Evolutionary conservation across 2,888 invertebrate genomes (phyloP), one percentile per base, ranked within the genome.

Genomic region (Thymelicus lineola): DNA sequence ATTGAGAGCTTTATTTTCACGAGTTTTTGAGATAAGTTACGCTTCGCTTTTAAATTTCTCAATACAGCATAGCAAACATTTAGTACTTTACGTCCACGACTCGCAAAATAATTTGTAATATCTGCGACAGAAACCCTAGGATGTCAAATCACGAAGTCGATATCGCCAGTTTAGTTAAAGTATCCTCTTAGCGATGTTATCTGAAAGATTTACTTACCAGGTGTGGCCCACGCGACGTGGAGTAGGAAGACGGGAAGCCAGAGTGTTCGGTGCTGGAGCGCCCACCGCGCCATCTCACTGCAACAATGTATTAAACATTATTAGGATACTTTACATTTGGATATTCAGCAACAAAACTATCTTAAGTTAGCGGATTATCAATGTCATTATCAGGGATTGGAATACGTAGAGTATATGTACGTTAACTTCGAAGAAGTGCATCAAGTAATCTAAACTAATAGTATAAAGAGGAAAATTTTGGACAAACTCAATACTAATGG

Each of bases 211-310:
- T 63, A 76, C 85, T 82, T 73, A 93, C 93, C 93, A 81, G 91
- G 90, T 76, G 92, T 91, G 77, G 89, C 85, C 74, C 79, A 78
- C 73, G 84, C 85, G 81, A 83, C 74, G 66, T 87, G 87, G 72
- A 91, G 79, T 53, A 88, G 76, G 77, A 84, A 86, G 72, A 90
- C 79, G 74, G 89, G 79, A 73, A 92, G 82, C 82, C 79, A 79
- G 88, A 79, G 83, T 84, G 88, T 80, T 83, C 82, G 76, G 81
- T 89, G 87, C 86, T 84, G 87, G 81, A 88, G 88, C 87, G 91
- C 78, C 90, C 91, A 83, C 86, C 90, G 91, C 90, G 90, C 88
- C 93, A 93, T 93, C 86, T 93, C 93, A 93, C 93, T 93, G 87
- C 62, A 90, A 90, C 84, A 87, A 87, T 57, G 58, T 57, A n/a